Evolutionary conservation across 2,888 invertebrate genomes (phyloP).

Genomic region (Athripsodes cinereus): DNA sequence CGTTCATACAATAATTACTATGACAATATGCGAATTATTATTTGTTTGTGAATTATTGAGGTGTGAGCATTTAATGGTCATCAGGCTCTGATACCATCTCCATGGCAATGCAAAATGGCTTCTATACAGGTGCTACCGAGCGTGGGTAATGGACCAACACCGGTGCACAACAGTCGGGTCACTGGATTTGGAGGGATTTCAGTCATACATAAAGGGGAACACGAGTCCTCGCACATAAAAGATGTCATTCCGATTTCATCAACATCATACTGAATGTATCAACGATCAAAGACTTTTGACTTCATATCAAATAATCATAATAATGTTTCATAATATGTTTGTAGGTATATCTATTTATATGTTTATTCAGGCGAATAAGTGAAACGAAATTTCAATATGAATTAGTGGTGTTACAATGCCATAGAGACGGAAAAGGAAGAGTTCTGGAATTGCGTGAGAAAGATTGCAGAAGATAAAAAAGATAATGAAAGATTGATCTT

Average conservation of each 20-base stretch:
- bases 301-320: not conserved
- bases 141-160: constrained; percentile 2
- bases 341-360: no score
- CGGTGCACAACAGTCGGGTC: constrained; percentile 2
- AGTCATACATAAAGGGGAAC: not conserved
- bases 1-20: no score
- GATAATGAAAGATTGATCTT: no score
- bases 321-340: no score
- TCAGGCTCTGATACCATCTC: not conserved
- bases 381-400: no score
- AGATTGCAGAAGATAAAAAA: no score
- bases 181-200: constrained; percentile 17
- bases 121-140: constrained; percentile 3
- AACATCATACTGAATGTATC: constrained; percentile 26
- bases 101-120: constrained; percentile 15
- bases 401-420: no score
- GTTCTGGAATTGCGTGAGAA: no score
- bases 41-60: not conserved
- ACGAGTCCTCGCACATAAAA: not conserved
- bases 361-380: no score
- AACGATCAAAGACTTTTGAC: constrained; percentile 27
- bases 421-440: no score
- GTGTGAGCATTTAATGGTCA: not conserved
- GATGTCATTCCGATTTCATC: constrained; percentile 27
- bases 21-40: not conserved